phyloP scores from a whole-genome alignment of 2,888 invertebrate genomes.

The Vanessa cardui region DNA sequence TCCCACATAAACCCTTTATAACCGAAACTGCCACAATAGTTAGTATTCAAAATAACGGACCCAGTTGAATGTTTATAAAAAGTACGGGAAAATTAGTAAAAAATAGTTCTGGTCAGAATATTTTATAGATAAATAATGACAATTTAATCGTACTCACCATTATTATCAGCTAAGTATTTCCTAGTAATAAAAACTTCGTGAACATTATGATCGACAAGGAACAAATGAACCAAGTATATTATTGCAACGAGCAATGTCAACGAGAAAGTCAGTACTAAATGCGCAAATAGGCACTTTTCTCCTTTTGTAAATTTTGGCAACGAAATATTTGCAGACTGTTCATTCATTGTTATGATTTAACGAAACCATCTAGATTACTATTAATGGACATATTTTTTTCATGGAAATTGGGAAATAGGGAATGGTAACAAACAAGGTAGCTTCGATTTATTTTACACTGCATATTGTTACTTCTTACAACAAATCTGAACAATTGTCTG shows the following conservation, averaged over 20 bases:
- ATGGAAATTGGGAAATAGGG: too few relatives aligned
- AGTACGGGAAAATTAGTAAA: too few relatives aligned
- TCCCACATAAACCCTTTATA: too few relatives aligned
- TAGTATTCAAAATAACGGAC: too few relatives aligned
- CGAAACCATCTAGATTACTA: constrained; percentile 26
- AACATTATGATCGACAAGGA: constrained; percentile 50
- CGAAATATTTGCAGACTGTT: not conserved
- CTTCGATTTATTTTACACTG: too few relatives aligned
- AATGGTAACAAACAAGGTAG: too few relatives aligned
- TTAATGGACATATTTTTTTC: too few relatives aligned
- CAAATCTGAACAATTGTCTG: too few relatives aligned
- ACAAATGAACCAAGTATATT: constrained; percentile 57
- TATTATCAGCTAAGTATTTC: constrained; percentile 3
- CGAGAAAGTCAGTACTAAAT: constrained; percentile 55
- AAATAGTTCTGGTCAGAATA: too few relatives aligned
- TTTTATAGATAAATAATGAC: not conserved
- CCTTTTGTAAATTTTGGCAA: constrained; percentile 61
- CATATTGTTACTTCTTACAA: too few relatives aligned
- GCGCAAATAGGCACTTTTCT: constrained; percentile 66
- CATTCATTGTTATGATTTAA: constrained; percentile 6
- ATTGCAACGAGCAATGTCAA: constrained; percentile 51
- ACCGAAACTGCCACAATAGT: too few relatives aligned
- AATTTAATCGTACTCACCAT: constrained; percentile 6
- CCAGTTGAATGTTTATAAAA: too few relatives aligned
- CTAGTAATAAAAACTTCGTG: constrained; percentile 46